A percentile compares a stretch with the other conserved stretches of the same genome.
Evolutionary conservation across 2,888 invertebrate genomes (phyloP).

Genomic region (Pelosia muscerda): DNA sequence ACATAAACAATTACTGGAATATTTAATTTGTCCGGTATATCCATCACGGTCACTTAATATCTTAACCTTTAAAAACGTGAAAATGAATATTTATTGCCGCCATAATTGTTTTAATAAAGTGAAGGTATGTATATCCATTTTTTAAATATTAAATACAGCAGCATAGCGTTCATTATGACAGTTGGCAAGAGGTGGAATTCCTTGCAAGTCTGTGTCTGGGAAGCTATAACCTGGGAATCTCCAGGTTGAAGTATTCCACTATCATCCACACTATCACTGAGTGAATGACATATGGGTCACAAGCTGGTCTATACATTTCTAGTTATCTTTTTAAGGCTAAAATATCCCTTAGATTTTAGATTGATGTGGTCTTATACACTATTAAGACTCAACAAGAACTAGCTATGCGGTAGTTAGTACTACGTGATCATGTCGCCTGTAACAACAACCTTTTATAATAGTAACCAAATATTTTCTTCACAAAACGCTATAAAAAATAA

Average conservation of each 20-base stretch:
- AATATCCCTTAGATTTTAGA: too few species aligned
- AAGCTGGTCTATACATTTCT: too few species aligned
- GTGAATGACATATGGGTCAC: background rate
- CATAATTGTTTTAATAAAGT: background rate
- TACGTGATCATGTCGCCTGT: too few species aligned
- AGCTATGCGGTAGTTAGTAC: too few species aligned
- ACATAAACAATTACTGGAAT: background rate
- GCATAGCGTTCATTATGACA: background rate
- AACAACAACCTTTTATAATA: too few species aligned
- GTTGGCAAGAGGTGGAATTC: background rate
- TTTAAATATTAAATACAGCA: background rate
- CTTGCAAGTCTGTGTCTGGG: background rate
- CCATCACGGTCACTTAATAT: background rate
- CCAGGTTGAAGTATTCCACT: background rate
- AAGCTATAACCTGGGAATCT: background rate
- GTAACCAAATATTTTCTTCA: background rate
- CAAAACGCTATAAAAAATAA: background rate
- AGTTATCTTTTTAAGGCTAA: too few species aligned
- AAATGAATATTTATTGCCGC: background rate
- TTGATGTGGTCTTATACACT: too few species aligned
- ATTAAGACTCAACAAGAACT: too few species aligned
- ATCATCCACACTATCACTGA: background rate
- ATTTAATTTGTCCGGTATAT: conserved; percentile 1
- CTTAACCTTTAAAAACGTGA: conserved; percentile 6
- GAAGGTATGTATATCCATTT: background rate